Percentiles rank a stretch among this genome's conserved stretches.
Conservation (phyloP, 92 coral and sea anemone genomes). For the Actinostola sp. region DNA sequence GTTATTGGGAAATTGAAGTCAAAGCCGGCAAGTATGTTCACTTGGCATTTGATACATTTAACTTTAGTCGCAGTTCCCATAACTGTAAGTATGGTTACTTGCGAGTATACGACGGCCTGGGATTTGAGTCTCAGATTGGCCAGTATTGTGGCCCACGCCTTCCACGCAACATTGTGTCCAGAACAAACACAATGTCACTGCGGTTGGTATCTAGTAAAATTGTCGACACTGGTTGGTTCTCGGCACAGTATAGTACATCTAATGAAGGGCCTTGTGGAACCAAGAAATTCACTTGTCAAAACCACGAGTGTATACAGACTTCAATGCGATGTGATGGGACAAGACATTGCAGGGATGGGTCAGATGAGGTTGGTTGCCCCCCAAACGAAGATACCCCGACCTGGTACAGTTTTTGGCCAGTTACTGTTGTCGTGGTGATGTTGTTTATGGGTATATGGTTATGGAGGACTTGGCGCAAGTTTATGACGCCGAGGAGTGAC, state of each 20-base stretch:
- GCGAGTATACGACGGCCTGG: constrained; percentile 77
- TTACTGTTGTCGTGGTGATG: constrained; percentile 76
- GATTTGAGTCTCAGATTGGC: constrained; percentile 55
- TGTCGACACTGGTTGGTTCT: constrained; percentile 76
- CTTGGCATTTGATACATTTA: constrained; percentile 73
- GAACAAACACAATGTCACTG: constrained; percentile 67
- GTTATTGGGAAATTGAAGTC: constrained; percentile 92
- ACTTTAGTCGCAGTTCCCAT: constrained; percentile 59
- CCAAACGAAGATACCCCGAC: constrained; percentile 50
- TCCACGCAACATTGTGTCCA: constrained; percentile 65
- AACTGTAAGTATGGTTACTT: constrained; percentile 68
- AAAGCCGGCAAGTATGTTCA: constrained; percentile 62
- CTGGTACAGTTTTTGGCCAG: constrained; percentile 93
- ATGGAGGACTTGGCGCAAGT: constrained; percentile 90
- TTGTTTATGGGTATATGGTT: constrained; percentile 89
- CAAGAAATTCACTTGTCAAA: constrained; percentile 65
- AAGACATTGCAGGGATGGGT: constrained; percentile 76
- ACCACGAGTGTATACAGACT: constrained; percentile 67
- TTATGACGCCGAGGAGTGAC: constrained; percentile 63
- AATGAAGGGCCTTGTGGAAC: constrained; percentile 70
- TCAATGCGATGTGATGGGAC: constrained; percentile 60
- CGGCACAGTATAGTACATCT: constrained; percentile 58
- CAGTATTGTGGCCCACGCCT: constrained; percentile 65
- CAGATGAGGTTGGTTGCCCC: constrained; percentile 86
- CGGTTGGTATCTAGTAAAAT: constrained; percentile 57